Conservation (phyloP, 1,140 invertebrate genomes). For the Drosophila miranda region DNA sequence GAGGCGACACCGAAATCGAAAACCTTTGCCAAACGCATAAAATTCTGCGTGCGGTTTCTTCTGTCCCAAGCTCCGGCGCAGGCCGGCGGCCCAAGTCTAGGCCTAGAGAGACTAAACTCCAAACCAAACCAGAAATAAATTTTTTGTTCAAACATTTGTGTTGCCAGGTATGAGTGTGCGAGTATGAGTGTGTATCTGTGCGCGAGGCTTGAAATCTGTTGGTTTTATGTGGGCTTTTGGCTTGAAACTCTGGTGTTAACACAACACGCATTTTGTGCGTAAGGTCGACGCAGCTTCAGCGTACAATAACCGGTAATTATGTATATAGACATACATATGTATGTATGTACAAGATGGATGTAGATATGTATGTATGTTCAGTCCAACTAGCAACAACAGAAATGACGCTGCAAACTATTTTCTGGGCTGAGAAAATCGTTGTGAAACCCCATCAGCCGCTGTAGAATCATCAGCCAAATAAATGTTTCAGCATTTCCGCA, state of each 20-base stretch:
- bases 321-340: constrained; percentile 37
- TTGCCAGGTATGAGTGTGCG: constrained; percentile 67
- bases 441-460: constrained; percentile 1
- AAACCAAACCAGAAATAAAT: constrained; percentile 44
- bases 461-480: constrained; percentile 43
- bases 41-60: constrained; percentile 66
- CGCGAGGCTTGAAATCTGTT: constrained; percentile 26
- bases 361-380: not conserved
- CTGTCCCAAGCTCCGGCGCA: constrained; percentile 11
- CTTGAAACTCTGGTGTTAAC: constrained; percentile 29
- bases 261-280: constrained; percentile 74
- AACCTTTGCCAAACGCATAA: constrained; percentile 79
- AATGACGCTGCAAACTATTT: constrained; percentile 65
- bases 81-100: constrained; percentile 8
- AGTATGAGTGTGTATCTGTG: constrained; percentile 25
- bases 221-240: constrained; percentile 30
- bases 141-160: constrained; percentile 57
- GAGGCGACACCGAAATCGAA: constrained; percentile 60
- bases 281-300: constrained; percentile 69
- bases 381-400: constrained; percentile 28
- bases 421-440: constrained; percentile 60
- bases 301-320: constrained; percentile 80
- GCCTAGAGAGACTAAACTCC: not conserved
- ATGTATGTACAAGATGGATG: constrained; percentile 12
- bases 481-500: constrained; percentile 69